These are phyloP conservation scores for Cotesia typhae DNA, from an alignment of 1,140 invertebrate genomes.

Conservation along the genomic window DNA sequence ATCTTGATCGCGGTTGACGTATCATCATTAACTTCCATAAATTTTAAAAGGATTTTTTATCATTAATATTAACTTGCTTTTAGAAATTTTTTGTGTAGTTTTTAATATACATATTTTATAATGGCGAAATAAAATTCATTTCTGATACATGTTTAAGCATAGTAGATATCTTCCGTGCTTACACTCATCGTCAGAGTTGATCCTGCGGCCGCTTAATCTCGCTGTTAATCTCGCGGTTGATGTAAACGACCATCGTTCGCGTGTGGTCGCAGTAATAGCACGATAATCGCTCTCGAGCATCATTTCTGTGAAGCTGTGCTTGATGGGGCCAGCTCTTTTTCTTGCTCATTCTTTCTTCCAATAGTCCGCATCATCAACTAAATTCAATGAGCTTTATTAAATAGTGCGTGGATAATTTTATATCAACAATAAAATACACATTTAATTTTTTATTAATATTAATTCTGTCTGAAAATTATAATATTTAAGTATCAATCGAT, in stretches of 20 bases:
- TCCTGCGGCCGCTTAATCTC: constrained; percentile 30
- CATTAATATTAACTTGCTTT: not conserved
- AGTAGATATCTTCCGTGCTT: constrained; percentile 23
- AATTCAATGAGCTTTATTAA: too few species aligned
- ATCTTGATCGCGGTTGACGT: constrained; percentile 46
- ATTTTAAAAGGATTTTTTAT: not conserved
- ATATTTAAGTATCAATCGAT: too few species aligned
- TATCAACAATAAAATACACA: not conserved
- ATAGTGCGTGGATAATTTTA: constrained; percentile 1
- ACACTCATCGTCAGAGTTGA: not conserved
- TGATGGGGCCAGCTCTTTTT: constrained; percentile 10
- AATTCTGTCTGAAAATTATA: too few species aligned
- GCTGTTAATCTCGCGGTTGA: constrained; percentile 33
- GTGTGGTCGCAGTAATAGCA: constrained; percentile 42
- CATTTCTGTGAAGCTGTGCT: constrained; percentile 31
- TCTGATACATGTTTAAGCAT: constrained; percentile 30
- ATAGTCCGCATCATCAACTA: too few species aligned
- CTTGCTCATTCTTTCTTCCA: not conserved
- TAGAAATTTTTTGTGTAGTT: not conserved
- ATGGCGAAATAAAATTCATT: not conserved
- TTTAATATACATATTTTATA: not conserved
- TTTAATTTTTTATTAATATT: not conserved
- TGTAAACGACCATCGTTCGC: constrained; percentile 44
- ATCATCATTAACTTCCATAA: not conserved
- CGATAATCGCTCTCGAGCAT: constrained; percentile 41